Conservation (phyloP, 2,888 invertebrate species). For the Linnaemya vulpina region DNA sequence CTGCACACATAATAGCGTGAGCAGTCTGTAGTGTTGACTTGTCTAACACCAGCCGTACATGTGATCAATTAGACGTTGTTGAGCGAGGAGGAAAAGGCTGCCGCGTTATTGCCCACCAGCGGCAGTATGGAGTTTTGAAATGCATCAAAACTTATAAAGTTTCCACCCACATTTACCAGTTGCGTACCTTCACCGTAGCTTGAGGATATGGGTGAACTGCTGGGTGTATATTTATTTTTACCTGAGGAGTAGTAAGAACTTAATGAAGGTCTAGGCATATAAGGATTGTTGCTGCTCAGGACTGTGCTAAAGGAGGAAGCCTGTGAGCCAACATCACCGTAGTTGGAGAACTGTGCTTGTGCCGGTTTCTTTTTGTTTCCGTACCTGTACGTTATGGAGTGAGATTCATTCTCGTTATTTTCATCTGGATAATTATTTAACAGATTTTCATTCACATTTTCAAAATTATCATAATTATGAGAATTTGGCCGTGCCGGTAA, state of each 20-base stretch:
- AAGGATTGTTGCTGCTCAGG: slow-evolving; percentile 71
- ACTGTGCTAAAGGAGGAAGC: too few relatives aligned
- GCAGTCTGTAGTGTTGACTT: slow-evolving; percentile 84
- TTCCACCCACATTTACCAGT: slow-evolving; percentile 80
- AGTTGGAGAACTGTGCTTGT: slow-evolving; percentile 30
- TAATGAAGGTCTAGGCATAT: slow-evolving; percentile 73
- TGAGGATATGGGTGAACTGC: slow-evolving; percentile 36
- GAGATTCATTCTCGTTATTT: slow-evolving; percentile 65
- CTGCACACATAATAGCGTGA: slow-evolving; percentile 84
- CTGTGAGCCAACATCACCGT: too few relatives aligned
- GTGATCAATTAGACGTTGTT: slow-evolving; percentile 81
- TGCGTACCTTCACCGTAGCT: slow-evolving; percentile 73
- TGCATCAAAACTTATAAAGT: slow-evolving; percentile 80
- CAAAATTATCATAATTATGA: slow-evolving; percentile 79
- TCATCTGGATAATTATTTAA: slow-evolving; percentile 72
- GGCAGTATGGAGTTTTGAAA: too few relatives aligned
- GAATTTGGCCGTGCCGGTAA: slow-evolving; percentile 80
- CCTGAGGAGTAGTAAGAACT: slow-evolving; percentile 39
- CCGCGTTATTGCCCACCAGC: slow-evolving; percentile 75
- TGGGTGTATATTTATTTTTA: slow-evolving; percentile 72
- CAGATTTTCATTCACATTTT: slow-evolving; percentile 72
- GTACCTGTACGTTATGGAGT: slow-evolving; percentile 75
- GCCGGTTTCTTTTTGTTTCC: slow-evolving; percentile 54
- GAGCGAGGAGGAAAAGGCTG: slow-evolving; percentile 73
- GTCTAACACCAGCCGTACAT: slow-evolving; percentile 83